Conservation (phyloP, 2,113 vertebrate species). For the Pao palembangensis region DNA sequence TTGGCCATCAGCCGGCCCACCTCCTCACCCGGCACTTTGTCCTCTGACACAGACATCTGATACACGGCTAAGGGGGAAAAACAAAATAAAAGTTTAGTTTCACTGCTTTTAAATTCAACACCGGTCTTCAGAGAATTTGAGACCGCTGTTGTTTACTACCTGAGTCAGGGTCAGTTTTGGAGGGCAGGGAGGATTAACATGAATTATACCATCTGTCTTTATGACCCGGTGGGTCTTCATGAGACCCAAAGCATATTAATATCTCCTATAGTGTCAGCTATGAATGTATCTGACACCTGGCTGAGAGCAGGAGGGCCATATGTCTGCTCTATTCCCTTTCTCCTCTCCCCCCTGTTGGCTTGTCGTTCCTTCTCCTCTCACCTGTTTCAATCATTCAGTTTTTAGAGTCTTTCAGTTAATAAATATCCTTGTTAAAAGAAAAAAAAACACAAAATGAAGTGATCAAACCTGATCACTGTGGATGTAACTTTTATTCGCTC, state of each 20-base stretch:
- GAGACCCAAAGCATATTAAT: conserved; percentile 55
- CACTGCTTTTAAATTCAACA: conserved; percentile 13
- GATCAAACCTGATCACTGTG: too few relatives aligned
- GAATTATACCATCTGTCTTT: conserved; percentile 56
- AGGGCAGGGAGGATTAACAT: conserved; percentile 49
- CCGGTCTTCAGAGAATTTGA: conserved; percentile 19
- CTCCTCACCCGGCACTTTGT: conserved; percentile 87
- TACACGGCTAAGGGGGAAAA: conserved; percentile 74
- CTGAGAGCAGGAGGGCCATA: conserved; percentile 63
- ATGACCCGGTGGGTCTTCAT: conserved; percentile 24
- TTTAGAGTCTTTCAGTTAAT: too few relatives aligned
- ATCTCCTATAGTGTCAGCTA: conserved; percentile 43
- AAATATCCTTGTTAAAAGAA: too few relatives aligned
- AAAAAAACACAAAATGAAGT: too few relatives aligned
- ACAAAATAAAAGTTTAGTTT: background rate
- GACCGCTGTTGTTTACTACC: conserved; percentile 48
- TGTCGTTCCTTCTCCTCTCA: background rate
- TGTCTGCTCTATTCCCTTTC: conserved; percentile 36
- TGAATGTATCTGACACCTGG: conserved; percentile 58
- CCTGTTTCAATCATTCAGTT: conserved; percentile 12
- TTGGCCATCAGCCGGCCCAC: conserved; percentile 93
- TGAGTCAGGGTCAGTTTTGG: conserved; percentile 48
- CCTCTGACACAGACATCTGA: conserved; percentile 89
- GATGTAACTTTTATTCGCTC: too few relatives aligned
- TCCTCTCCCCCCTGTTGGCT: background rate